Evolutionary conservation across 2,888 invertebrate species (phyloP).

Genomic region (Adelognathus sp.): DNA sequence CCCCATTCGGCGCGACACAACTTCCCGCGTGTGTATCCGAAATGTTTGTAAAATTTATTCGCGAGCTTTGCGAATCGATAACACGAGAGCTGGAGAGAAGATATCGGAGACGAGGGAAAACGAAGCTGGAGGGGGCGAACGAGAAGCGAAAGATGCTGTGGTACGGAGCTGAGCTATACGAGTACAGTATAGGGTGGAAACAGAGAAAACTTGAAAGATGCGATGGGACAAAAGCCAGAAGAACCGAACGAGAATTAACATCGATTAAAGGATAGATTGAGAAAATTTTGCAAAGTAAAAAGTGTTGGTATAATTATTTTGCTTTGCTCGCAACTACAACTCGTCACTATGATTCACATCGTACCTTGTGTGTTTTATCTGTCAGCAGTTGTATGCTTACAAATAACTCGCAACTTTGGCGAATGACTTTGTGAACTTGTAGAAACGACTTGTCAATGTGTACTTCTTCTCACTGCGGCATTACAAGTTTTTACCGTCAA

Average conservation of each 20-base stretch:
- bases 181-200: constrained; percentile 27
- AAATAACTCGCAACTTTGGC: not conserved
- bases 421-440: constrained; percentile 2
- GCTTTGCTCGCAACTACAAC: constrained; percentile 5
- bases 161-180: constrained; percentile 5
- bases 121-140: constrained; percentile 1
- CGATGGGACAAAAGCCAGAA: constrained; percentile 54
- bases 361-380: not conserved
- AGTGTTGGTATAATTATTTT: constrained; percentile 9
- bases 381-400: not conserved
- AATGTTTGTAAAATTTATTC: constrained; percentile 56
- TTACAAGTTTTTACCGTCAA: not conserved
- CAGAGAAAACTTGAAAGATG: constrained; percentile 39
- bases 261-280: constrained; percentile 5
- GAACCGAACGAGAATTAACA: constrained; percentile 39
- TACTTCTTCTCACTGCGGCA: not conserved
- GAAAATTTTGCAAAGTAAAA: constrained; percentile 36
- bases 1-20: constrained; percentile 47
- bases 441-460: not conserved
- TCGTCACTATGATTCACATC: not conserved
- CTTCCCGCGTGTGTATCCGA: constrained; percentile 30
- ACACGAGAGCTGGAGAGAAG: constrained; percentile 17
- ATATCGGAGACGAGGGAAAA: constrained; percentile 36
- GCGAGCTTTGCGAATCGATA: constrained; percentile 54
- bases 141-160: constrained; percentile 17